These are phyloP conservation scores for Mesorhabditis belari DNA, from an alignment of 2,888 invertebrate species.

Conservation along the genomic window DNA sequence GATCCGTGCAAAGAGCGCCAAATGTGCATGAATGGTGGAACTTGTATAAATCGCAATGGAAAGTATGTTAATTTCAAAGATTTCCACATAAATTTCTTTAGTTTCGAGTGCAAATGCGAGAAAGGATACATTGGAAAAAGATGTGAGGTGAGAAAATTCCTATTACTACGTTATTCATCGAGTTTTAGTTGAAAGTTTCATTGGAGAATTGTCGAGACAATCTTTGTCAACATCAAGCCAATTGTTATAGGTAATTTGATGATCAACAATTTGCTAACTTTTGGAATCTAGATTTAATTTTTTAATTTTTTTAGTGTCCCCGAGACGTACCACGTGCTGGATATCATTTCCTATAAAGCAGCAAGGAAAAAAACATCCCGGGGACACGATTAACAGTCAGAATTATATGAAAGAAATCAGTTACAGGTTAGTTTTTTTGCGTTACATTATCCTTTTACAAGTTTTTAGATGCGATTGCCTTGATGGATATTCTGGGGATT, in stretches of 20 bases:
- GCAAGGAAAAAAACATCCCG: neutral
- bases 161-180: neutral
- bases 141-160: neutral
- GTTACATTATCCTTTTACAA: too few relatives aligned
- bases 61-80: neutral
- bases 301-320: neutral
- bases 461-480: neutral
- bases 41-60: neutral
- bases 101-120: neutral
- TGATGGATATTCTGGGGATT: neutral
- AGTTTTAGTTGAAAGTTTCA: neutral
- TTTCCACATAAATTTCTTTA: neutral
- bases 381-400: neutral
- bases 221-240: neutral
- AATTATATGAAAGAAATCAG: neutral
- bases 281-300: too few relatives aligned
- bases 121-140: neutral
- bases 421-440: neutral
- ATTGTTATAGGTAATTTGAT: neutral
- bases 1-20: neutral
- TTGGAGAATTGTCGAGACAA: neutral
- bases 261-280: too few relatives aligned
- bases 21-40: neutral
- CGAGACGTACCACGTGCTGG: neutral
- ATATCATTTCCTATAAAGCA: neutral